These are phyloP conservation scores for Trissolcus brochymenae DNA, from an alignment of 2,888 invertebrate species.

Conservation along the genomic window DNA sequence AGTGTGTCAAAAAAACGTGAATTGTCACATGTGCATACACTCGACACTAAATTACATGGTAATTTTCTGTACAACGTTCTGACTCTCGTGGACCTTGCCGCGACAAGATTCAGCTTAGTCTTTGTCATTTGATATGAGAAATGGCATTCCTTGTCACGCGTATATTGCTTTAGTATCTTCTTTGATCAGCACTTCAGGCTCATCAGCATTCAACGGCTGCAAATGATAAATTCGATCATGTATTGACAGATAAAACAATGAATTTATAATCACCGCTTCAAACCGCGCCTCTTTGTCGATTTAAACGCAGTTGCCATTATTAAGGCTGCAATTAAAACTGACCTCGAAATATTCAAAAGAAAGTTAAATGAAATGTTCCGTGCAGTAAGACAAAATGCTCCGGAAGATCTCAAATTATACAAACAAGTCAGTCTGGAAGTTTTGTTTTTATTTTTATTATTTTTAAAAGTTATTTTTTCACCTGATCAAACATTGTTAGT, in stretches of 20 bases:
- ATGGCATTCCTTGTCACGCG: conserved; percentile 34
- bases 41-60: conserved; percentile 33
- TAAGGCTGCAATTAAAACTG: neutral
- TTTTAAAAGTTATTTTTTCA: neutral
- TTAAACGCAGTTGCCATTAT: neutral
- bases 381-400: neutral
- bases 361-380: neutral
- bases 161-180: conserved; percentile 36
- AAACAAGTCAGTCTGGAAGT: neutral
- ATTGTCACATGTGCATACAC: neutral
- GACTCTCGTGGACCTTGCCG: conserved; percentile 11
- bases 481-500: conserved; percentile 41
- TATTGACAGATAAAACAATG: neutral
- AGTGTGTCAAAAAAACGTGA: neutral
- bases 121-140: conserved; percentile 15
- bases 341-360: neutral
- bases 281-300: neutral
- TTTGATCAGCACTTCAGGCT: conserved; percentile 49
- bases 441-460: neutral
- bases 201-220: conserved; percentile 44
- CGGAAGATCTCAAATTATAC: neutral
- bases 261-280: neutral
- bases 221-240: conserved; percentile 12
- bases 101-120: conserved; percentile 33
- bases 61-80: conserved; percentile 18